These are phyloP conservation scores for Cepaea nemoralis DNA, from an alignment of 1,140 invertebrate species.

Conservation along the genomic window DNA sequence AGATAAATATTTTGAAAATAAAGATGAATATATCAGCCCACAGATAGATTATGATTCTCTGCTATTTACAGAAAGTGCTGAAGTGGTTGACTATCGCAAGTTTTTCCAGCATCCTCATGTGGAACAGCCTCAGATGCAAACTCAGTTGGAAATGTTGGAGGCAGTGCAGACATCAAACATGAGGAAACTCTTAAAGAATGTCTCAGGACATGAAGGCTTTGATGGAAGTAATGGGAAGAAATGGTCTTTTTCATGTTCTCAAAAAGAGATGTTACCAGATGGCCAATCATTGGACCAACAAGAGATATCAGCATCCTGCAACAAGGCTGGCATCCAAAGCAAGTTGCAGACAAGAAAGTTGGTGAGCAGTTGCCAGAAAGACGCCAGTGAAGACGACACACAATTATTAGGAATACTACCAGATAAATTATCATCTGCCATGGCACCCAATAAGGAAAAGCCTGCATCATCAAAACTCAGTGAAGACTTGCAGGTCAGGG, in stretches of 20 bases:
- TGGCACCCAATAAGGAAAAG: background rate
- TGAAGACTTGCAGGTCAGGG: background rate
- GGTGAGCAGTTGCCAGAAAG: background rate
- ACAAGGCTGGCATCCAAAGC: background rate
- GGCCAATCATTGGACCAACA: background rate
- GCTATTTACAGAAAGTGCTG: background rate
- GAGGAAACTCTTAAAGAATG: background rate
- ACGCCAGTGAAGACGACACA: conserved; percentile 9
- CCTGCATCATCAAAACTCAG: background rate
- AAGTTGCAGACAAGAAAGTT: background rate
- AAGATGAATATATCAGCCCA: background rate
- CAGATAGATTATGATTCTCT: background rate
- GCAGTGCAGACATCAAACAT: background rate
- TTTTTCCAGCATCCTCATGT: background rate
- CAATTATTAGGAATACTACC: conserved; percentile 11
- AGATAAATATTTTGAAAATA: background rate
- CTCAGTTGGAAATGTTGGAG: background rate
- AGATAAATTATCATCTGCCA: background rate
- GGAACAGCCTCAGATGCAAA: background rate
- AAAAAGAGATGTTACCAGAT: background rate
- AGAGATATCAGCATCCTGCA: background rate
- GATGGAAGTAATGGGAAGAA: background rate
- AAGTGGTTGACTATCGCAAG: background rate
- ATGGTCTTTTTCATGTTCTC: background rate
- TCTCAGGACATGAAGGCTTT: background rate